Evolutionary conservation across 2,888 invertebrate species (phyloP), one percentile per base, ranked within the genome.

Genomic region (Laspeyria flexula): DNA sequence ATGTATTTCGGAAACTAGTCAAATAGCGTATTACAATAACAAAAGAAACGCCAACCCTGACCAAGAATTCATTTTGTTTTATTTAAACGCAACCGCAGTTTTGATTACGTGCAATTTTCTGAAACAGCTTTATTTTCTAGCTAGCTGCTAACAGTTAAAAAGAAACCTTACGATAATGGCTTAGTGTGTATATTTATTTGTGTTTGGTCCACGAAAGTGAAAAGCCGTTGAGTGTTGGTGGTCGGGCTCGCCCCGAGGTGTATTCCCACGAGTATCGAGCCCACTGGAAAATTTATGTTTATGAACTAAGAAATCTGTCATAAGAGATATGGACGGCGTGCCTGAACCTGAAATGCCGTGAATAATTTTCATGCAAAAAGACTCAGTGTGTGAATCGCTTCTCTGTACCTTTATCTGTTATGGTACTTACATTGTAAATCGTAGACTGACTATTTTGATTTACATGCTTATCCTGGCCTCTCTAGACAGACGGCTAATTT

Each of bases 231-330:
- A 60, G 84, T 88, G 87, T 80, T 88, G 91, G 92, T 92, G 92
- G 92, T 91, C 91, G 88, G 38, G 57, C 65, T 60, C 63, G 81
- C 79, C 89, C 80, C 71, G 79, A 75, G 88, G 88, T 87, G 54
- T 60, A 83, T 91, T 92, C 92, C 88, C 92, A 91, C 92, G 92
- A 83, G 81, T 90, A 88, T 90, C 76, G 85, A 45, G 60, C 72
- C 72, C 85, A 77, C 73, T 82, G 90, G 92, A 90, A 91, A 91
- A 91, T 91, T 86, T 91, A 90, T 91, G 90, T 86, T 88, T 86
- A 91, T 86, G 87, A 85, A 88, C 87, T 88, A 87, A 90, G 90
- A 89, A 90, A 90, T 90, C 84, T 90, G 91, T 90, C 90, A 88
- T 90, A 88, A 88, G 83, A 83, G 84, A 90, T 91, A 86, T 79